Percentiles rank a stretch among this genome's conserved stretches.
Evolutionary conservation across 2,888 invertebrate genomes (phyloP).

Genomic region (Chaitophorus viminalis): DNA sequence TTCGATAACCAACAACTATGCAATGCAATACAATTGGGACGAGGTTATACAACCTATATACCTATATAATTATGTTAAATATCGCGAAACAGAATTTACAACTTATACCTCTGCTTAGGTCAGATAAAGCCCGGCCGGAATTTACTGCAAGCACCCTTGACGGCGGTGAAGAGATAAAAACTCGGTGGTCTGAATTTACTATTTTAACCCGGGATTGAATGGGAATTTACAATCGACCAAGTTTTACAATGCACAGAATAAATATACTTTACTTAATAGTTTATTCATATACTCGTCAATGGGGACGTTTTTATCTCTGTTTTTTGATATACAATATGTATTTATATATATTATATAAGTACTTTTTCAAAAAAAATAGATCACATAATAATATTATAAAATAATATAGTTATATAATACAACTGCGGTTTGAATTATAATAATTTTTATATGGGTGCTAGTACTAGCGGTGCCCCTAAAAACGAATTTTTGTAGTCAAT

Average conservation of each 20-base stretch:
- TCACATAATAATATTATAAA: background rate
- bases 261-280: background rate
- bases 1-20: too few species aligned
- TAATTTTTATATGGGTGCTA: background rate
- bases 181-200: background rate
- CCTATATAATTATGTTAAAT: conserved; percentile 7
- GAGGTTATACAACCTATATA: too few species aligned
- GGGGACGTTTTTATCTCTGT: background rate
- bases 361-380: too few species aligned
- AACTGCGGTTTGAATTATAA: background rate
- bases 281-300: background rate
- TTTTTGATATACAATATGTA: too few species aligned
- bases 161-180: background rate
- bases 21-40: too few species aligned
- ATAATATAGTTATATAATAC: background rate
- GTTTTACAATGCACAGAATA: background rate
- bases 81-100: background rate
- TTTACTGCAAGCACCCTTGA: background rate
- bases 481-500: too few species aligned
- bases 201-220: background rate
- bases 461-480: too few species aligned
- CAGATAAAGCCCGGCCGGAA: background rate
- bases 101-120: conserved; percentile 2
- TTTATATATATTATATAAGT: too few species aligned
- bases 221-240: conserved; percentile 6